Percentiles rank a stretch among this genome's conserved stretches.
Conservation (phyloP, 2,113 vertebrate genomes). For the Cranoglanis bouderius region DNA sequence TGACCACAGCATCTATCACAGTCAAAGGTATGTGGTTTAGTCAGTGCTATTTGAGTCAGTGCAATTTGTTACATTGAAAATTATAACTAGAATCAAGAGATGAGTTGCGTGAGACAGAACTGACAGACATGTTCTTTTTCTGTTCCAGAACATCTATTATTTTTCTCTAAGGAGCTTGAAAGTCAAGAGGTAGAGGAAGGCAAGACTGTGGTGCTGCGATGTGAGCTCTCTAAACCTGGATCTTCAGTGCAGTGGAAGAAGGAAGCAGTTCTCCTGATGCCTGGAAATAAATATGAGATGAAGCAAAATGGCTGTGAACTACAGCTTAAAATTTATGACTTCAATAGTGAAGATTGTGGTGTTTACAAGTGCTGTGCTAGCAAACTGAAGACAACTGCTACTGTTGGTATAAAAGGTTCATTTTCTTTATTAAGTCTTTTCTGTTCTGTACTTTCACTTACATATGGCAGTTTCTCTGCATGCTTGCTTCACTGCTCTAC, state of each 20-base stretch:
- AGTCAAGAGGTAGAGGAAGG: slow-evolving; percentile 71
- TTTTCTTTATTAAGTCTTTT: background rate
- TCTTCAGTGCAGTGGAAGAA: slow-evolving; percentile 73
- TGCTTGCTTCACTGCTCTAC: background rate
- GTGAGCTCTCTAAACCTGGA: slow-evolving; percentile 75
- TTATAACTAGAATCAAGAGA: background rate
- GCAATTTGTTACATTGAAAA: background rate
- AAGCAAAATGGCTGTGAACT: slow-evolving; percentile 69
- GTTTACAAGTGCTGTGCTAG: slow-evolving; percentile 76
- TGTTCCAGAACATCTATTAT: slow-evolving; percentile 52
- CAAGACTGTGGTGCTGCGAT: slow-evolving; percentile 57
- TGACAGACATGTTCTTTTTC: background rate
- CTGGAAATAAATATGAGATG: slow-evolving; percentile 72
- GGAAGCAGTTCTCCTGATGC: slow-evolving; percentile 65
- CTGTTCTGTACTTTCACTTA: background rate
- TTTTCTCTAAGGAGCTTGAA: slow-evolving; percentile 72
- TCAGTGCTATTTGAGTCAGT: background rate
- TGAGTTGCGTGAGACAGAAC: background rate
- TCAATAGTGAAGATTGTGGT: slow-evolving; percentile 70
- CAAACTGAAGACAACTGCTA: slow-evolving; percentile 69
- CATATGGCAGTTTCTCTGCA: background rate
- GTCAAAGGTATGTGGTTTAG: slow-evolving; percentile 31
- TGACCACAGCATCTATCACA: slow-evolving; percentile 72
- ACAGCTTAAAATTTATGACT: slow-evolving; percentile 70
- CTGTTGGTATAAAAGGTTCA: slow-evolving; percentile 74